Base-by-base conservation (phyloP, 1,140 invertebrate species). In the Oreohelix idahoensis region DNA sequence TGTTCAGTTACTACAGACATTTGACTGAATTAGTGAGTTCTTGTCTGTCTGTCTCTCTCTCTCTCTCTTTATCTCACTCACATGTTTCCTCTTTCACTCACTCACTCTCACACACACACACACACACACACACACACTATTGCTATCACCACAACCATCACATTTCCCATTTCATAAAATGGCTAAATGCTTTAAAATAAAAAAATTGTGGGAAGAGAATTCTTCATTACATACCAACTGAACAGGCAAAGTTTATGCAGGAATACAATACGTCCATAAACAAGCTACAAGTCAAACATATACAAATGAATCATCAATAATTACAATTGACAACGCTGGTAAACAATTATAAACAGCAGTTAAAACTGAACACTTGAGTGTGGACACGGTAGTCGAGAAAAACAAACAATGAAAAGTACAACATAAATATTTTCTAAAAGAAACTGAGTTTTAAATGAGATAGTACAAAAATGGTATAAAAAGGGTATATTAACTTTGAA, bases 341-440 rank as follows among this genome's bases (percentile, higher is more conserved):
- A 32, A 32, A 66, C 63, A 66, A 32, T 8, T 32, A 66, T 66
- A 32, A 66, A 66, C 63, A 66, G 63, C 63, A 66, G 63, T 66
- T 32, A 32, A 66, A 66, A 66, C n/a, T 66, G 63, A 66, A 66
- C 63, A 66, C 63, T 32, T 66, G n/a, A 66, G 29, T 35, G 11
- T 29, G 29, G n/a, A 32, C 63, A 29, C 5, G 32, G 20, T 23
- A 58, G 2, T 20, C 5, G 26, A 20, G 26, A n/a, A 58, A n/a
- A 58, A 11, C 4, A 15, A 58, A 58, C 53, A 58, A 58, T 11
- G 8, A 58, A 20, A 58, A 15, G 20, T 20, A 58, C 5, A 20
- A 58, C 2, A 58, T 58, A 58, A 20, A n/a, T 58, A 58, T 58
- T 58, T 15, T 10, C 10, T 58, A 8, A 8, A 5, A 58, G 53